Percentiles rank a stretch among this genome's conserved stretches.
phyloP scores from a whole-genome alignment of 1,140 invertebrate species.

The Penaeus vannamei region DNA sequence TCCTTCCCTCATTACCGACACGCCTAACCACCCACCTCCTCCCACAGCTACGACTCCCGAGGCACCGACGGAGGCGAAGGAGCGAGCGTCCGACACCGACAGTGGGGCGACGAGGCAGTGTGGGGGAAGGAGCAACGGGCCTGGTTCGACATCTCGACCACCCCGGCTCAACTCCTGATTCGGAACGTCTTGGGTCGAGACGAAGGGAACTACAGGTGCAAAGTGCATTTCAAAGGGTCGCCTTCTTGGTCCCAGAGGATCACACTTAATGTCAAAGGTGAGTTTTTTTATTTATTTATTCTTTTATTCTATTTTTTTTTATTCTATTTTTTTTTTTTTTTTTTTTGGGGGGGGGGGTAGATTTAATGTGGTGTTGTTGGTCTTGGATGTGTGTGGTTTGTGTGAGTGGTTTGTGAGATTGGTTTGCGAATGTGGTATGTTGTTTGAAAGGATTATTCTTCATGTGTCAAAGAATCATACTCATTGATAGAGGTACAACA shows the following conservation, averaged over 20 bases:
- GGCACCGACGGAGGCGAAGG: constrained; percentile 17
- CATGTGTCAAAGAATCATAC: too few relatives aligned
- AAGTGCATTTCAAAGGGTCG: constrained; percentile 65
- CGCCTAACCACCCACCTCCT: not conserved
- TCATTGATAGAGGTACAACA: too few relatives aligned
- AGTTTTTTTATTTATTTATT: not conserved
- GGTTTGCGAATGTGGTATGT: too few relatives aligned
- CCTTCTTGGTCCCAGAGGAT: constrained; percentile 67
- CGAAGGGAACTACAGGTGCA: constrained; percentile 65
- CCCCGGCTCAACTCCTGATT: constrained; percentile 62
- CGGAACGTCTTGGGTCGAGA: constrained; percentile 61
- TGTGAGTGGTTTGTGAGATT: too few relatives aligned
- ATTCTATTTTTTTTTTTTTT: too few relatives aligned
- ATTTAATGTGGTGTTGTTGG: too few relatives aligned
- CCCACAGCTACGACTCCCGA: constrained; percentile 61
- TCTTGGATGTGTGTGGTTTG: too few relatives aligned
- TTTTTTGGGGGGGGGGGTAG: too few relatives aligned
- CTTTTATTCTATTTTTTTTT: too few relatives aligned
- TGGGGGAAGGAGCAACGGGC: constrained; percentile 52
- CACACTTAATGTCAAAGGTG: constrained; percentile 63
- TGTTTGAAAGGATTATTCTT: too few relatives aligned
- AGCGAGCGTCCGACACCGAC: not conserved
- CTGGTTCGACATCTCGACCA: constrained; percentile 62
- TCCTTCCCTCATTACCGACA: too few relatives aligned
- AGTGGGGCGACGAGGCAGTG: constrained; percentile 54